These are phyloP conservation scores for Subacronicta megacephala DNA, from an alignment of 2,888 invertebrate species.

Conservation along the genomic window DNA sequence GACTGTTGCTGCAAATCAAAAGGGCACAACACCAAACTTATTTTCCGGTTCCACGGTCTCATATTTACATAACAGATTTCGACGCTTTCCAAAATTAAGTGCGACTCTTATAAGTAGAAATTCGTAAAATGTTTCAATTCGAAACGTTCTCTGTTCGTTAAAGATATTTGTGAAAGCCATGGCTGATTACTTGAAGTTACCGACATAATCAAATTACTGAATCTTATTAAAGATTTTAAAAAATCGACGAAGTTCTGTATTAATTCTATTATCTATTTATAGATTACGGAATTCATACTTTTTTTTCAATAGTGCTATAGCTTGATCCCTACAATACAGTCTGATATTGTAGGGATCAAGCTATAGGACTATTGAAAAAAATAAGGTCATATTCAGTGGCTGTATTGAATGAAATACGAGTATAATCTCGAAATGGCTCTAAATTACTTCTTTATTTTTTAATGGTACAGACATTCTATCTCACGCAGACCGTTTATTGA, in stretches of 20 bases:
- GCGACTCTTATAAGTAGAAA: slow-evolving; percentile 56
- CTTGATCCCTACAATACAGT: too few species aligned
- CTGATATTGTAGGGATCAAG: too few species aligned
- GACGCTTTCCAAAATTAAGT: slow-evolving; percentile 59
- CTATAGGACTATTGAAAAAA: too few species aligned
- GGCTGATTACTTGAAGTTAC: slow-evolving; percentile 17
- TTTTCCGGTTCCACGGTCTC: slow-evolving; percentile 73
- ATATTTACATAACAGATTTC: slow-evolving; percentile 76
- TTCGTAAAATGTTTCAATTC: slow-evolving; percentile 48
- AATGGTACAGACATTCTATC: too few species aligned
- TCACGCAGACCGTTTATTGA: too few species aligned
- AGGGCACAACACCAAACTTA: slow-evolving; percentile 72
- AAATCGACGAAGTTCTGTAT: slow-evolving; percentile 14
- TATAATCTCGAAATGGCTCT: too few species aligned
- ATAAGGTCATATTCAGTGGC: too few species aligned
- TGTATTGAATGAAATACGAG: too few species aligned
- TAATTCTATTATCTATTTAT: slow-evolving; percentile 5
- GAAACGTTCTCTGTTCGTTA: slow-evolving; percentile 21
- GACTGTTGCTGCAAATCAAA: slow-evolving; percentile 65
- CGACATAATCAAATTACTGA: too few species aligned
- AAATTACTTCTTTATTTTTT: too few species aligned
- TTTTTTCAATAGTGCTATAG: too few species aligned
- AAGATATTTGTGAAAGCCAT: slow-evolving; percentile 32
- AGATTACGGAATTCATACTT: too few species aligned
- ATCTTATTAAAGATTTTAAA: slow-evolving; percentile 8